phyloP scores from a whole-genome alignment of 2,888 invertebrate species.

The Cerastis rubricosa region DNA sequence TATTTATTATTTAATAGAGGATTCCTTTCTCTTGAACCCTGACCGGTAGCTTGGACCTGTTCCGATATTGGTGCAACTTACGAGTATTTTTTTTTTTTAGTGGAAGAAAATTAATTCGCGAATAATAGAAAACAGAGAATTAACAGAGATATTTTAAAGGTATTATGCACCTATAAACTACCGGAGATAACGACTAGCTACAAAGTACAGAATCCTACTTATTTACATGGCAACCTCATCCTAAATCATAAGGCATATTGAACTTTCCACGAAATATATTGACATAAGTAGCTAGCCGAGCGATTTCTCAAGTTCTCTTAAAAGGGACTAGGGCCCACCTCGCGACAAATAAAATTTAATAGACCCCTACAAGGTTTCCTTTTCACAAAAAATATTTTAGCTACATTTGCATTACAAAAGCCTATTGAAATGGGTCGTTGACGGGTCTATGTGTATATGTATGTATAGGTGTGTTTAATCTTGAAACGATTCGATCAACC shows the following conservation, averaged over 20 bases:
- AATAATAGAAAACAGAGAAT: too few relatives aligned
- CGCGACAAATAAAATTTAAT: slow-evolving; percentile 64
- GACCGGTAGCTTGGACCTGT: too few relatives aligned
- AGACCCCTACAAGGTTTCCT: slow-evolving; percentile 59
- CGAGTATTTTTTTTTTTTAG: too few relatives aligned
- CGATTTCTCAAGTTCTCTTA: slow-evolving; percentile 57
- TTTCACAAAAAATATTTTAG: slow-evolving; percentile 61
- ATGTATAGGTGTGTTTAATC: slow-evolving; percentile 15
- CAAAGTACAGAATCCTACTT: not conserved
- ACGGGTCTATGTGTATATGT: slow-evolving; percentile 10
- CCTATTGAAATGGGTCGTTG: slow-evolving; percentile 45
- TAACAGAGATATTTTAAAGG: not conserved
- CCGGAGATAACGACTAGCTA: not conserved
- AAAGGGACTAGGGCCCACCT: slow-evolving; percentile 47
- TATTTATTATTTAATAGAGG: too few relatives aligned
- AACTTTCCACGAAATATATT: slow-evolving; percentile 32
- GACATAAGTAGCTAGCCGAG: slow-evolving; percentile 54
- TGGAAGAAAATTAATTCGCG: too few relatives aligned
- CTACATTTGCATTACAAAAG: slow-evolving; percentile 62
- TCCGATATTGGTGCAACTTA: too few relatives aligned
- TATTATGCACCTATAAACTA: not conserved
- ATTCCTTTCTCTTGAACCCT: too few relatives aligned
- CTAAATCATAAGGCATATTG: not conserved
- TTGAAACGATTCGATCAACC: slow-evolving; percentile 24
- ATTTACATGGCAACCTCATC: not conserved